A percentile compares a stretch with the other conserved stretches of the same genome.
These are phyloP conservation scores for Yponomeuta cagnagella DNA, from an alignment of 2,888 invertebrate genomes.

Conservation along the genomic window DNA sequence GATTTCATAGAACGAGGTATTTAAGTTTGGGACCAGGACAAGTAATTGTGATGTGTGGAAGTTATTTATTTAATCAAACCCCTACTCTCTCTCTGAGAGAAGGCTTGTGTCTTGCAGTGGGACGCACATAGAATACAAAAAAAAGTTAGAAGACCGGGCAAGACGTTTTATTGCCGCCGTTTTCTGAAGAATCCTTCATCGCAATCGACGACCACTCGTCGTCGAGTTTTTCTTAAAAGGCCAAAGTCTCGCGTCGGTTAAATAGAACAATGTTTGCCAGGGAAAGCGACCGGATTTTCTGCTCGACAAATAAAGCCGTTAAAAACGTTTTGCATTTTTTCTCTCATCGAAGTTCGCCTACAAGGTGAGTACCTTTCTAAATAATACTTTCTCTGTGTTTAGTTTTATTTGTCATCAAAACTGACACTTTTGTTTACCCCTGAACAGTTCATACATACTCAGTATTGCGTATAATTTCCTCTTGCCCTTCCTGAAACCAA, in stretches of 20 bases:
- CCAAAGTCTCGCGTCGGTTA: background rate
- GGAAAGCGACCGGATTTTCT: background rate
- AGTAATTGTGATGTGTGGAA: too few relatives aligned
- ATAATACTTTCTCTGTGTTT: too few relatives aligned
- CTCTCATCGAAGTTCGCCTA: background rate
- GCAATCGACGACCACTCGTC: slow-evolving; percentile 26
- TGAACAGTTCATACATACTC: too few relatives aligned
- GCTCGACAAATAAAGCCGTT: background rate
- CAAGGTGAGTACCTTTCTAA: too few relatives aligned
- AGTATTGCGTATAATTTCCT: too few relatives aligned
- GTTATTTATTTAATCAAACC: too few relatives aligned
- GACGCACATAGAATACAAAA: too few relatives aligned
- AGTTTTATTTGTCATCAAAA: too few relatives aligned
- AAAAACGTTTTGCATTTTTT: background rate
- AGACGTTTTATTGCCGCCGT: slow-evolving; percentile 9
- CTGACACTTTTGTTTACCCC: too few relatives aligned
- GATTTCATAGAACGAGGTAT: too few relatives aligned
- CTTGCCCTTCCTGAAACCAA: too few relatives aligned
- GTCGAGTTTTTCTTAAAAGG: slow-evolving; percentile 22
- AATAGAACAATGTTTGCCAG: background rate
- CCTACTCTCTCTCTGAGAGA: background rate
- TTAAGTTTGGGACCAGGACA: too few relatives aligned
- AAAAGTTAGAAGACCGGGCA: background rate
- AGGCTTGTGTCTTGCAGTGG: background rate
- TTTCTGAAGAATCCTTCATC: slow-evolving; percentile 12